Evolutionary conservation across 2,797 vertebrate species (phyloP).

Genomic region (Anguilla megastoma): DNA sequence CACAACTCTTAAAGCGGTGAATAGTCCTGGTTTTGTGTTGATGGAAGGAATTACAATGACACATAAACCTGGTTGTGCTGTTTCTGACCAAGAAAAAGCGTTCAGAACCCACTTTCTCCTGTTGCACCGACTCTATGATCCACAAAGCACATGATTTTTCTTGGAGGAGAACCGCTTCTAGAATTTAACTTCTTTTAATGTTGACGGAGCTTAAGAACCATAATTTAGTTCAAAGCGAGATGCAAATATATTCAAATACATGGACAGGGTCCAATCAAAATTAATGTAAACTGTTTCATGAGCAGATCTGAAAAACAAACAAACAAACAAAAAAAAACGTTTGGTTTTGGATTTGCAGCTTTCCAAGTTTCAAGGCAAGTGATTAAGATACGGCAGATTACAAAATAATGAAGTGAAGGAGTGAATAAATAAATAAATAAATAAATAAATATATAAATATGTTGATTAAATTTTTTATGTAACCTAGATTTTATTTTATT

Average conservation of each 20-base stretch:
- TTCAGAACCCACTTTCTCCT: not conserved
- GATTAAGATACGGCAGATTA: not conserved
- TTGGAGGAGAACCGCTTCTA: not conserved
- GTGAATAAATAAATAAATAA: not conserved
- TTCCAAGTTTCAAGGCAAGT: not conserved
- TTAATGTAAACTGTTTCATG: not conserved
- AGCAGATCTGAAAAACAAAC: not conserved
- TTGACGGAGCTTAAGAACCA: not conserved
- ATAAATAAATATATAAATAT: too few species aligned
- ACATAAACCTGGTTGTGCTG: not conserved
- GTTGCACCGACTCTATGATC: not conserved
- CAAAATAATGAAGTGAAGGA: not conserved
- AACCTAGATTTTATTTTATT: not conserved
- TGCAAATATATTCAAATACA: not conserved
- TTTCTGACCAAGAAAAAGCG: not conserved
- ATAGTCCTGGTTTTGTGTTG: not conserved
- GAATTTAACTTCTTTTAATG: not conserved
- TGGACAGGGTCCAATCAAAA: not conserved
- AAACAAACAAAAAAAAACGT: not conserved
- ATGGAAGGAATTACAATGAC: not conserved
- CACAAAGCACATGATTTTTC: not conserved
- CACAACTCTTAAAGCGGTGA: not conserved
- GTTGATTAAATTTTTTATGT: not conserved
- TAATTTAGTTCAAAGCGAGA: not conserved
- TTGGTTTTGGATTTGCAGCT: not conserved